phyloP scores from a whole-genome alignment of 2,888 invertebrate genomes.

The Mimumesa dahlbomi region DNA sequence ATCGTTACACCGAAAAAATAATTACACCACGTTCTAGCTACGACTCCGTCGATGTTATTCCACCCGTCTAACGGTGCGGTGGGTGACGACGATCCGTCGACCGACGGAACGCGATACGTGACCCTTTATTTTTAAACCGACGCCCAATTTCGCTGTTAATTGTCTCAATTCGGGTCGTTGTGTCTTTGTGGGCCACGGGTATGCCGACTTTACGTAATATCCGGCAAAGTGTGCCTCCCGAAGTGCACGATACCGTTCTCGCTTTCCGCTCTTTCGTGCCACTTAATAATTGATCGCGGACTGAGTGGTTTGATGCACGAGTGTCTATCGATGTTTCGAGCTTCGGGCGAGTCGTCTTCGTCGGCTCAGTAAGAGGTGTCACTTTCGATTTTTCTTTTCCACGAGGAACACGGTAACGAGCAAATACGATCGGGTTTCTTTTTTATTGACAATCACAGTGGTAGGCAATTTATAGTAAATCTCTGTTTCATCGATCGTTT shows the following conservation, averaged over 20 bases:
- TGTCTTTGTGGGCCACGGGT: constrained; percentile 20
- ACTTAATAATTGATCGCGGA: not conserved
- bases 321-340: too few species aligned
- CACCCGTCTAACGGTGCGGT: not conserved
- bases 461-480: too few species aligned
- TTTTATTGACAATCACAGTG: too few species aligned
- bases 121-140: constrained; percentile 53
- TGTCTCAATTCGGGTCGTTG: constrained; percentile 65
- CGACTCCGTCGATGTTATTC: constrained; percentile 7
- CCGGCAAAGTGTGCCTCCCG: constrained; percentile 13
- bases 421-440: too few species aligned
- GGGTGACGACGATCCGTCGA: not conserved
- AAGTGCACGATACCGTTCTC: constrained; percentile 17
- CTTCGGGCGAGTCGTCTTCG: too few species aligned
- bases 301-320: too few species aligned
- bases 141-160: constrained; percentile 64
- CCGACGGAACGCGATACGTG: constrained; percentile 3
- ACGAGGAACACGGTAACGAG: too few species aligned
- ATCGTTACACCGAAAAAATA: constrained; percentile 57
- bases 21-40: constrained; percentile 28
- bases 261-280: constrained; percentile 3
- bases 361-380: too few species aligned
- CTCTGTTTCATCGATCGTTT: too few species aligned
- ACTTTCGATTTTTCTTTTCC: too few species aligned
- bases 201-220: constrained; percentile 32